These are phyloP conservation scores for Vireo altiloquus DNA, from an alignment of 2,113 vertebrate genomes.

Conservation along the genomic window DNA sequence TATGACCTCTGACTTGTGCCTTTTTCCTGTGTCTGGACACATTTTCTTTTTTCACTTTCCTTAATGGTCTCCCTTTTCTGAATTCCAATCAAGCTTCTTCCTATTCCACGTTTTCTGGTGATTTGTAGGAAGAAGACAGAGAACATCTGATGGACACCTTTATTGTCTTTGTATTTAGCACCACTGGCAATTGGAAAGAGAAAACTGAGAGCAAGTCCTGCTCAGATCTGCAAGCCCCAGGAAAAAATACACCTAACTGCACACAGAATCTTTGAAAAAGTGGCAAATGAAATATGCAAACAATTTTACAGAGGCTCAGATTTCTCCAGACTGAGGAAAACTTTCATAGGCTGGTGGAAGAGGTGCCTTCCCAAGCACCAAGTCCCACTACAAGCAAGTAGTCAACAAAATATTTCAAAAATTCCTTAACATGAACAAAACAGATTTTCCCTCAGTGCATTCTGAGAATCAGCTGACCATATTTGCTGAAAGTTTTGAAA, in stretches of 20 bases:
- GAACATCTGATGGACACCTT: background rate
- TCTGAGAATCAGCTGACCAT: conserved; percentile 11
- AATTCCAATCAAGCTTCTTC: background rate
- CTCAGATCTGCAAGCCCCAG: background rate
- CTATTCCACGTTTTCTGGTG: background rate
- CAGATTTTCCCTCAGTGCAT: background rate
- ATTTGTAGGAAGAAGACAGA: background rate
- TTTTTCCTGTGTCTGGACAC: background rate
- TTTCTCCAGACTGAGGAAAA: background rate
- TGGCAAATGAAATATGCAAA: conserved; percentile 18
- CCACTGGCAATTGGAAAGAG: background rate
- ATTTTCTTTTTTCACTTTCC: background rate
- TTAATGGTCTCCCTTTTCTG: background rate
- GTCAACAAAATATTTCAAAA: conserved; percentile 19
- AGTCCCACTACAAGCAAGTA: background rate
- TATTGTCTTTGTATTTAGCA: conserved; percentile 22
- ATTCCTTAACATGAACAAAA: background rate
- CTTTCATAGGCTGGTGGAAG: background rate
- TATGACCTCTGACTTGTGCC: background rate
- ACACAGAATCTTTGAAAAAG: conserved; percentile 25
- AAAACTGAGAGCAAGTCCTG: background rate
- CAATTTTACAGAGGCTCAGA: background rate
- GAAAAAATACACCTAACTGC: background rate
- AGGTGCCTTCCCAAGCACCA: background rate
- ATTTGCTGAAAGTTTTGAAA: conserved; percentile 25